Conservation (phyloP, 2,888 invertebrate genomes). For the Elysia crispata region DNA sequence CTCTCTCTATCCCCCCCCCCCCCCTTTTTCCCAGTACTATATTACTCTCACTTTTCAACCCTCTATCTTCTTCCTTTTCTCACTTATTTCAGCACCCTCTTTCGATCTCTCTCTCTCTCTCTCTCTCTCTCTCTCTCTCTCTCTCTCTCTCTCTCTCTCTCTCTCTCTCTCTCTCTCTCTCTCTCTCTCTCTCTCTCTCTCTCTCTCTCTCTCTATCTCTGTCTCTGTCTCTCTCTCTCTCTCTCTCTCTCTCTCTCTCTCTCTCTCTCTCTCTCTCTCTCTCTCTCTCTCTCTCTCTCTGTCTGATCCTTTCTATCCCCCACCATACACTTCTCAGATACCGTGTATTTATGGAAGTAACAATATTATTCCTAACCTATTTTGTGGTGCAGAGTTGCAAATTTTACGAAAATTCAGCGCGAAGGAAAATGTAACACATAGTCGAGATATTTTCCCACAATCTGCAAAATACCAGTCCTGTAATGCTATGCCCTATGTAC, state of each 20-base stretch:
- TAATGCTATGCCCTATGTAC: no score
- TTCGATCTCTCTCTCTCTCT: conserved; percentile 23
- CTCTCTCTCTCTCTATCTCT: not conserved
- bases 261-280: conserved; percentile 38
- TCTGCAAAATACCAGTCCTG: no score
- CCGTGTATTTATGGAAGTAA: not conserved
- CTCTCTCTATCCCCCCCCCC: no score
- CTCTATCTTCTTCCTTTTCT: no score
- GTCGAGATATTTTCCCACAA: no score
- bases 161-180: not conserved
- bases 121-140: conserved; percentile 18
- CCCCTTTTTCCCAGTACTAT: no score
- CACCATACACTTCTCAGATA: conserved; percentile 18
- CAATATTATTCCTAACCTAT: not conserved
- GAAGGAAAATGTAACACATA: no score
- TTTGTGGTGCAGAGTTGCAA: not conserved
- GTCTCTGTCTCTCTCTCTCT: conserved; percentile 33
- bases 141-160: conserved; percentile 12
- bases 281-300: conserved; percentile 38
- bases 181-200: no score
- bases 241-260: conserved; percentile 37
- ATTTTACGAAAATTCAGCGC: no score
- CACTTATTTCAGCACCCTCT: no score
- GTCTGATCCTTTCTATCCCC: conserved; percentile 26
- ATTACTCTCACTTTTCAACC: no score